Evolutionary conservation across 2,113 vertebrate genomes (phyloP).

Genomic region (Chiloscyllium plagiosum): DNA sequence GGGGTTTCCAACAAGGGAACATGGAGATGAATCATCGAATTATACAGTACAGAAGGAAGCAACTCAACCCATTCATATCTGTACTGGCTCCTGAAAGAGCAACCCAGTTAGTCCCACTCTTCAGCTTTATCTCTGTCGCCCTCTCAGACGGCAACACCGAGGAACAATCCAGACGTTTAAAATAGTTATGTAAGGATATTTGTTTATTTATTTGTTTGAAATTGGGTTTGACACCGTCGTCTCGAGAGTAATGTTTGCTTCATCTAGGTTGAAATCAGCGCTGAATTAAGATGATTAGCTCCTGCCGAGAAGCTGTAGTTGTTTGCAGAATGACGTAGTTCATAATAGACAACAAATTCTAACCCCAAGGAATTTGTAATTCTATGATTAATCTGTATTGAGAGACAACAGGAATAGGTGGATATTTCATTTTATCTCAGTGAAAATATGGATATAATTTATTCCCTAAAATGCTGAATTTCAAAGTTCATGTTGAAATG

Average conservation of each 20-base stretch:
- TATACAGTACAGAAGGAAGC: too few relatives aligned
- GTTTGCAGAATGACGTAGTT: neutral
- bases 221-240: neutral
- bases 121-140: too few relatives aligned
- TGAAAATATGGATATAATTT: neutral
- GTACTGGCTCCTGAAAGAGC: too few relatives aligned
- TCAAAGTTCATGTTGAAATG: neutral
- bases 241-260: neutral
- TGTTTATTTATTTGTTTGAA: neutral
- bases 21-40: too few relatives aligned
- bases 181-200: neutral
- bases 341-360: neutral
- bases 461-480: neutral
- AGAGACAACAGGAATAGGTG: neutral
- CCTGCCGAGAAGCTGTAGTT: neutral
- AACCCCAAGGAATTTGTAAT: neutral
- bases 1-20: too few relatives aligned
- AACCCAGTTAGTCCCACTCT: too few relatives aligned
- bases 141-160: too few relatives aligned
- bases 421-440: neutral
- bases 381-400: neutral
- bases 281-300: neutral
- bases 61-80: too few relatives aligned
- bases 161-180: neutral
- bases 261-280: neutral